Conservation (phyloP, 2,113 vertebrate genomes). For the Butorides virescens region DNA sequence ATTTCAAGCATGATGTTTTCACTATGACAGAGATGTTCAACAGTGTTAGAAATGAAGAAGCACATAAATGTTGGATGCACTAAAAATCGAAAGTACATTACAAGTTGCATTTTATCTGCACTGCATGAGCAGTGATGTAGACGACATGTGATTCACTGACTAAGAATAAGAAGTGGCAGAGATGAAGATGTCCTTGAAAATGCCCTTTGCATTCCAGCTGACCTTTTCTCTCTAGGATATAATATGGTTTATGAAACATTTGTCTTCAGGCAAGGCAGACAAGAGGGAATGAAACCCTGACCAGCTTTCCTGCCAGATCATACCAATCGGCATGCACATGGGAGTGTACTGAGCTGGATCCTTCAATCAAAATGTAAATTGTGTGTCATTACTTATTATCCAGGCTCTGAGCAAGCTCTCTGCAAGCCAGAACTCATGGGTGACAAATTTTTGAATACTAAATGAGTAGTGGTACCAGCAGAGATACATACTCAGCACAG, state of each 20-base stretch:
- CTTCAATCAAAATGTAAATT: constrained; percentile 50
- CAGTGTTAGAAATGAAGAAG: background rate
- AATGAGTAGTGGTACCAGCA: background rate
- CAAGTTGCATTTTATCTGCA: background rate
- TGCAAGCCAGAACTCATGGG: background rate
- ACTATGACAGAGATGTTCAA: background rate
- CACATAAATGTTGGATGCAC: background rate
- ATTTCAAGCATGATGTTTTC: background rate
- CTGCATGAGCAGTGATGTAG: constrained; percentile 5
- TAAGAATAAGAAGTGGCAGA: constrained; percentile 5
- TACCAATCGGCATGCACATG: background rate
- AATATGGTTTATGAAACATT: constrained; percentile 19
- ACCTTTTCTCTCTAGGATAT: constrained; percentile 40
- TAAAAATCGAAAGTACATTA: constrained; percentile 3
- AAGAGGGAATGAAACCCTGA: background rate
- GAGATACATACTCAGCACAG: background rate
- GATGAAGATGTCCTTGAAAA: constrained; percentile 47
- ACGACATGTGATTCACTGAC: background rate
- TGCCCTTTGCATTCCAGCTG: background rate
- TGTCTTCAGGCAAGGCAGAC: background rate
- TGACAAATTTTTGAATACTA: constrained; percentile 28
- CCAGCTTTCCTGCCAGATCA: background rate
- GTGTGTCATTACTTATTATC: constrained; percentile 9
- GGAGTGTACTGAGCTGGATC: background rate
- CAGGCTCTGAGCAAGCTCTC: background rate